Evolutionary conservation across 2,797 vertebrate genomes (phyloP).

Genomic region (Gila robusta): DNA sequence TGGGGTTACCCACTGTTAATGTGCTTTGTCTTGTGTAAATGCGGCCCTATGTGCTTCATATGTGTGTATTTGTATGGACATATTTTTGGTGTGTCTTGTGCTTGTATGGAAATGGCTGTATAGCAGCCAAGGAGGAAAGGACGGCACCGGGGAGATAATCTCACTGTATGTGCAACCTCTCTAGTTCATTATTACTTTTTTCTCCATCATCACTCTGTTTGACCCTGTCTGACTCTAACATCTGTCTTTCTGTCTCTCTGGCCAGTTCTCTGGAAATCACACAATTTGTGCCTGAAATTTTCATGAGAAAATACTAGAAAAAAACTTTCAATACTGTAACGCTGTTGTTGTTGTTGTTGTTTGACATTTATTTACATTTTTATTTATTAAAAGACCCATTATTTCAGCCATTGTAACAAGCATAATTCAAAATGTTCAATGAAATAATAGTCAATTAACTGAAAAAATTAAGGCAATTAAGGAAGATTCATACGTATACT

Average conservation of each 20-base stretch:
- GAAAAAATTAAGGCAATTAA: neutral
- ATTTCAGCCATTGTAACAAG: neutral
- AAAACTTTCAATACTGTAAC: too few species aligned
- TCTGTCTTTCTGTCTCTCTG: neutral
- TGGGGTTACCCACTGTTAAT: slow-evolving; percentile 57
- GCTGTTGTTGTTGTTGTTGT: neutral
- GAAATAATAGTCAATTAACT: neutral
- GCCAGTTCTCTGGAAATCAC: neutral
- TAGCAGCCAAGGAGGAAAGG: slow-evolving; percentile 92
- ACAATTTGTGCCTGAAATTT: neutral
- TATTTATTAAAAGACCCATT: neutral
- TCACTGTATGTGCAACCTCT: slow-evolving; percentile 87
- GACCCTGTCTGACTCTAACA: neutral
- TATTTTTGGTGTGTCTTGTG: slow-evolving; percentile 57
- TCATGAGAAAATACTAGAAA: neutral
- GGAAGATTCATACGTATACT: neutral
- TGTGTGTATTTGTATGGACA: slow-evolving; percentile 66
- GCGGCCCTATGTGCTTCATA: slow-evolving; percentile 46
- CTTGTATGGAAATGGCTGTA: slow-evolving; percentile 71
- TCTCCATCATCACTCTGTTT: neutral
- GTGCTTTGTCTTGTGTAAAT: slow-evolving; percentile 57
- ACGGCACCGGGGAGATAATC: slow-evolving; percentile 92
- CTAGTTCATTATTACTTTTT: slow-evolving; percentile 16
- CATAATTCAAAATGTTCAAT: neutral
- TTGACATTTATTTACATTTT: neutral